Base-by-base conservation (phyloP, 2,797 vertebrate species). In the Notolepis coatsorum region DNA sequence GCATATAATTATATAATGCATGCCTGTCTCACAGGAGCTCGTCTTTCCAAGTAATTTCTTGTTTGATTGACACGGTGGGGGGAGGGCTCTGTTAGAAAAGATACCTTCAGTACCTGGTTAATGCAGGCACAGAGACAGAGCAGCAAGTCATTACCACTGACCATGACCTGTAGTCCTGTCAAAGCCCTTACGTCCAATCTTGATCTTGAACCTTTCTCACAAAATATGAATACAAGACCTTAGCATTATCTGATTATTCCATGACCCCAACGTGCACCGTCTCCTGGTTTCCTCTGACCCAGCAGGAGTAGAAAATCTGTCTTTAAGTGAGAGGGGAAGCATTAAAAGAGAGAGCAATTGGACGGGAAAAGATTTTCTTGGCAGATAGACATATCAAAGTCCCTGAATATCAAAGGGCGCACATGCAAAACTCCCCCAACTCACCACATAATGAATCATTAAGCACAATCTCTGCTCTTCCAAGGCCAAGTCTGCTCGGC, bases 361-460 rank as follows among this genome's bases (percentile, higher is more conserved):
- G 64, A 78, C 47, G 57, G 42, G n/a, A n/a, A n/a, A n/a, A n/a
- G n/a, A n/a, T n/a, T n/a, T n/a, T n/a, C n/a, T n/a, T n/a, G n/a
- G n/a, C n/a, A n/a, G n/a, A 82, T 61, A 73, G 76, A 79, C 61
- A 68, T 76, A 78, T 84, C 77, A 85, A 84, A 88, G 86, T 62
- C 73, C 66, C 30, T 66, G 38, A 53, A 78, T 75, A 86, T 89
- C 78, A 88, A 87, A 89, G 76, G 59, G 43, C 15, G 57, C 45
- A 76, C 65, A 80, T 27, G 65, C 71, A 81, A 50, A 68, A 70
- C 43, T 65, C 74, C 75, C 47, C 59, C 64, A 78, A 70, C 65
- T 78, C 33, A 2, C 77, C 73, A 68, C 73, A 66, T 6, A 58
- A 83, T 75, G 35, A 84, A 86, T 87, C 81, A 83, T 84, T 85